These are phyloP conservation scores for Panzeria rudis DNA, from an alignment of 2,888 invertebrate species.

Conservation along the genomic window DNA sequence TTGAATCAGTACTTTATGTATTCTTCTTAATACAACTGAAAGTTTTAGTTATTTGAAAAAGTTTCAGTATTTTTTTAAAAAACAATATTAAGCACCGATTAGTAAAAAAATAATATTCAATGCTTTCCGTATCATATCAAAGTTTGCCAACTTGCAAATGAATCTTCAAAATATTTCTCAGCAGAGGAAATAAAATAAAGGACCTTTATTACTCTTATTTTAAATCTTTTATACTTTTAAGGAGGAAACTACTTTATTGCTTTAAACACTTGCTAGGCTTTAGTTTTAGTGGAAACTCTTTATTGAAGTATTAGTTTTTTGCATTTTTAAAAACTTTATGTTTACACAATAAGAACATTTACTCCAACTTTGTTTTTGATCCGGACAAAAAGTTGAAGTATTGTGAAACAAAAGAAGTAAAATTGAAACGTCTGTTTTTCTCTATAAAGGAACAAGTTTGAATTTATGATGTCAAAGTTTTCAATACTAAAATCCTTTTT, in stretches of 20 bases:
- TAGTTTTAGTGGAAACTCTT: constrained; percentile 44
- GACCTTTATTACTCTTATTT: constrained; percentile 30
- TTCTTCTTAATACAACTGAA: constrained; percentile 17
- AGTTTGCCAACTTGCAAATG: constrained; percentile 39
- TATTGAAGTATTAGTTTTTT: neutral
- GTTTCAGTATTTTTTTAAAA: neutral
- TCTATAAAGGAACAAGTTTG: constrained; percentile 12
- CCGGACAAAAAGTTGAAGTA: constrained; percentile 38
- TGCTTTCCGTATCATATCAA: constrained; percentile 50
- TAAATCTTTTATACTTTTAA: constrained; percentile 12
- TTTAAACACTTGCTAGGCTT: constrained; percentile 69
- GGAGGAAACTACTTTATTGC: constrained; percentile 59
- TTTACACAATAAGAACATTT: constrained; percentile 51
- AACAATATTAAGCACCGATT: constrained; percentile 57
- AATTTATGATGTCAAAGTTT: constrained; percentile 70
- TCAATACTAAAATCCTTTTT: constrained; percentile 22
- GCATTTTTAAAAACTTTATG: constrained; percentile 20
- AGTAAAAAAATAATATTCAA: constrained; percentile 44
- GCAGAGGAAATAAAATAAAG: constrained; percentile 7
- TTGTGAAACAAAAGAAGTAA: constrained; percentile 20
- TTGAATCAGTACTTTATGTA: constrained; percentile 15
- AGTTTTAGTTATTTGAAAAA: constrained; percentile 36
- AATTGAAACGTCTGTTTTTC: constrained; percentile 24
- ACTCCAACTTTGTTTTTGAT: constrained; percentile 54
- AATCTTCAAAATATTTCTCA: constrained; percentile 45